Conservation (phyloP, 2,113 vertebrate species). For the Macquaria ambigua region DNA sequence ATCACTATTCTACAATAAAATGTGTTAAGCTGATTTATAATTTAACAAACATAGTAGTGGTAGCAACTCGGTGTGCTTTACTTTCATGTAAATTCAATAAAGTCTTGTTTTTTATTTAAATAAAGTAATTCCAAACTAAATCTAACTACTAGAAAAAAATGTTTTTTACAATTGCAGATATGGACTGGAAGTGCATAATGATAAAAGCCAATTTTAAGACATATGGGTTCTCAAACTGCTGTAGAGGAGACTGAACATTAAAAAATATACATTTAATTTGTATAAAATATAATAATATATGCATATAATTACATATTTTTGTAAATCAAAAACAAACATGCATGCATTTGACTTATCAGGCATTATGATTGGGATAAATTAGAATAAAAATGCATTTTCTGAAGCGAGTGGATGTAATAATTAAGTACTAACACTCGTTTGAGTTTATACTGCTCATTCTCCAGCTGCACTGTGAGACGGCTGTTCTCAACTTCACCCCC, state of each 20-base stretch:
- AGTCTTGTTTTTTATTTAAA: not conserved
- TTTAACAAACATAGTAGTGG: not conserved
- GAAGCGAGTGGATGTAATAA: not conserved
- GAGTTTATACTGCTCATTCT: constrained; percentile 71
- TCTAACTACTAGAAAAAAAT: too few species aligned
- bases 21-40: not conserved
- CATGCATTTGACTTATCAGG: not conserved
- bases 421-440: constrained; percentile 63
- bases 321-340: not conserved
- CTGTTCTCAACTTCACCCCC: constrained; percentile 63
- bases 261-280: not conserved
- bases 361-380: not conserved
- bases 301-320: not conserved
- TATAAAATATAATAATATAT: not conserved
- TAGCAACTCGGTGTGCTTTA: not conserved
- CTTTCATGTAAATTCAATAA: not conserved
- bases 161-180: too few species aligned
- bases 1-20: not conserved
- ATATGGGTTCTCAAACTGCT: not conserved
- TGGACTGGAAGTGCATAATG: too few species aligned
- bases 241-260: not conserved
- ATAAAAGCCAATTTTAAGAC: not conserved
- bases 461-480: constrained; percentile 34
- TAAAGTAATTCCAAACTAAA: not conserved
- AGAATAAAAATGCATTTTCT: not conserved